Conservation (phyloP, 2,113 vertebrate species). For the Diadophis punctatus region DNA sequence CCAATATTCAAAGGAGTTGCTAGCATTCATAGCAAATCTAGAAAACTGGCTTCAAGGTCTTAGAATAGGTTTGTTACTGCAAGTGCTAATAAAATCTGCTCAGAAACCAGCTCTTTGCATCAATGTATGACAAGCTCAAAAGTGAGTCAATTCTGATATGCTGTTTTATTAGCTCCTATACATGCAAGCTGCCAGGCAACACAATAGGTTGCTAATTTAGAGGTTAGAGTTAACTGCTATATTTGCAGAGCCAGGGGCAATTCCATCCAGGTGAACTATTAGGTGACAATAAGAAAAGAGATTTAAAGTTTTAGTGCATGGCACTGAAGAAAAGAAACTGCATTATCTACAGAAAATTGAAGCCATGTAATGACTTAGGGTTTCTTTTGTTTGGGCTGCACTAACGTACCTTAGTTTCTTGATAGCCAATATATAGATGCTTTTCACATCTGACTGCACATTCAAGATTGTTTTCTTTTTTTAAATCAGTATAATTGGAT, state of each 20-base stretch:
- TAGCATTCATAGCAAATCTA: slow-evolving; percentile 1
- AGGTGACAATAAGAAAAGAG: slow-evolving; percentile 43
- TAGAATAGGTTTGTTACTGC: slow-evolving; percentile 38
- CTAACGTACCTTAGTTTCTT: slow-evolving; percentile 1
- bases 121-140: slow-evolving; percentile 57
- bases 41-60: slow-evolving; percentile 21
- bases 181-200: slow-evolving; percentile 42
- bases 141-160: slow-evolving; percentile 24
- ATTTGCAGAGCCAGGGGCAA: slow-evolving; percentile 58
- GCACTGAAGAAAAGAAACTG: slow-evolving; percentile 44
- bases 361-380: slow-evolving; percentile 29
- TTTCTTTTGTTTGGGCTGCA: background rate
- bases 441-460: background rate
- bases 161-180: slow-evolving; percentile 40
- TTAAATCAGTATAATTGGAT: slow-evolving; percentile 15
- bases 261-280: slow-evolving; percentile 63
- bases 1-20: background rate
- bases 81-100: slow-evolving; percentile 29
- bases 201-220: slow-evolving; percentile 41
- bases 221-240: slow-evolving; percentile 61
- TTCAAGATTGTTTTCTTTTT: background rate
- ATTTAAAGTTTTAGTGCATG: slow-evolving; percentile 29
- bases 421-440: background rate
- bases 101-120: slow-evolving; percentile 36
- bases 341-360: slow-evolving; percentile 13